Evolutionary conservation across 2,888 invertebrate genomes (phyloP).

Genomic region (Pandemis corylana): DNA sequence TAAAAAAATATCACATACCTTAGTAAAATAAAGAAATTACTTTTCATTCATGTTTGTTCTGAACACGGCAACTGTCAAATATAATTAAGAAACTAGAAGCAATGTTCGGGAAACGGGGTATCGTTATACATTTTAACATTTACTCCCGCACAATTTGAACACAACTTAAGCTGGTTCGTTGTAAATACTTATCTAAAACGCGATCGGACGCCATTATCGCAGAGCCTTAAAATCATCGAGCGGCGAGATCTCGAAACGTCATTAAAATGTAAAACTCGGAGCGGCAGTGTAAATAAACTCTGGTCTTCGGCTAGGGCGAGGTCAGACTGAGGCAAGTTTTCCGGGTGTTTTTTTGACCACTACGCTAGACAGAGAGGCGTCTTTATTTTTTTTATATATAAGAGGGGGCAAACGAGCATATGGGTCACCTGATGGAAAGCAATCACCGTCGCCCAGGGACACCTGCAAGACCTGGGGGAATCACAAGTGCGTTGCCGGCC

Average conservation of each 20-base stretch:
- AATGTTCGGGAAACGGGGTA: background rate
- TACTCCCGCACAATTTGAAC: background rate
- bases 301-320: constrained; percentile 30
- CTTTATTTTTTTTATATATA: no score
- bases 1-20: no score
- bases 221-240: constrained; percentile 38
- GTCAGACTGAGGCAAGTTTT: constrained; percentile 5
- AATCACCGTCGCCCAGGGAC: no score
- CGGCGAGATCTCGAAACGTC: constrained; percentile 51
- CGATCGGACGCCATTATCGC: constrained; percentile 36
- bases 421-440: no score
- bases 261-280: constrained; percentile 73
- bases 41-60: no score
- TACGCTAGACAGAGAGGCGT: background rate
- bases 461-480: no score
- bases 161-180: background rate
- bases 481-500: no score
- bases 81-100: no score
- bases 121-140: background rate
- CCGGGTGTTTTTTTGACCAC: background rate
- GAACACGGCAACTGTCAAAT: no score
- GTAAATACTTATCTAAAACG: constrained; percentile 17
- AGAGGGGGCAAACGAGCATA: no score
- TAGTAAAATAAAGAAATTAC: no score
- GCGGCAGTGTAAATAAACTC: constrained; percentile 65